These are phyloP conservation scores for Melanchra persicariae DNA, from an alignment of 2,888 invertebrate species.

Conservation along the genomic window DNA sequence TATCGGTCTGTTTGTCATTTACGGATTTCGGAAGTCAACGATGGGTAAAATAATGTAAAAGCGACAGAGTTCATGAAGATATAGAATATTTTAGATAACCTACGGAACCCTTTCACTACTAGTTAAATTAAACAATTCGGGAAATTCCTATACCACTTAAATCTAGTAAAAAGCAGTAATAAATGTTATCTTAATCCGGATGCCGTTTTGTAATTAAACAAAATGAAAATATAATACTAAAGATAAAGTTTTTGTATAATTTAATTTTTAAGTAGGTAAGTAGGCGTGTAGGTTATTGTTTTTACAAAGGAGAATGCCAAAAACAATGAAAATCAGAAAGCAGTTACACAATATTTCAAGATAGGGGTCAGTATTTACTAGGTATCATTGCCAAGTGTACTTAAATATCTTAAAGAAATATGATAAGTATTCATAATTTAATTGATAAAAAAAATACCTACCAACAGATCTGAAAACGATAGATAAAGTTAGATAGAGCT, in stretches of 20 bases:
- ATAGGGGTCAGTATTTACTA: not conserved
- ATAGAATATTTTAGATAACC: too few relatives aligned
- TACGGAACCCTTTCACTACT: too few relatives aligned
- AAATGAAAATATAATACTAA: slow-evolving; percentile 20
- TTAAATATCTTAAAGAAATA: too few relatives aligned
- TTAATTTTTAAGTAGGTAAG: not conserved
- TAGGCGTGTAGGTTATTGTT: not conserved
- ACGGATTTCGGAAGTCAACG: not conserved
- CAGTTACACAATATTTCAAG: not conserved
- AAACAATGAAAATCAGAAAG: not conserved
- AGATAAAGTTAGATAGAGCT: too few relatives aligned
- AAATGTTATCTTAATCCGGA: slow-evolving; percentile 46
- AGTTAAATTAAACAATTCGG: slow-evolving; percentile 35
- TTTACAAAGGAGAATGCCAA: not conserved
- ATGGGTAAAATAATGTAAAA: too few relatives aligned
- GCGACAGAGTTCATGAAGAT: too few relatives aligned
- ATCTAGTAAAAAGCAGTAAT: slow-evolving; percentile 19
- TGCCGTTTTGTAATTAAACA: slow-evolving; percentile 35
- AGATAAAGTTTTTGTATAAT: slow-evolving; percentile 14
- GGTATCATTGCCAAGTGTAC: too few relatives aligned
- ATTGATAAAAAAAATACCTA: too few relatives aligned
- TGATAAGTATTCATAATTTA: too few relatives aligned
- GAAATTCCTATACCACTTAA: slow-evolving; percentile 45
- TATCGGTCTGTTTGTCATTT: too few relatives aligned
- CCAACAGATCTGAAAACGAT: too few relatives aligned